These are phyloP conservation scores for Kryptolebias ocellatus DNA, from an alignment of 2,797 vertebrate genomes.

Conservation along the genomic window DNA sequence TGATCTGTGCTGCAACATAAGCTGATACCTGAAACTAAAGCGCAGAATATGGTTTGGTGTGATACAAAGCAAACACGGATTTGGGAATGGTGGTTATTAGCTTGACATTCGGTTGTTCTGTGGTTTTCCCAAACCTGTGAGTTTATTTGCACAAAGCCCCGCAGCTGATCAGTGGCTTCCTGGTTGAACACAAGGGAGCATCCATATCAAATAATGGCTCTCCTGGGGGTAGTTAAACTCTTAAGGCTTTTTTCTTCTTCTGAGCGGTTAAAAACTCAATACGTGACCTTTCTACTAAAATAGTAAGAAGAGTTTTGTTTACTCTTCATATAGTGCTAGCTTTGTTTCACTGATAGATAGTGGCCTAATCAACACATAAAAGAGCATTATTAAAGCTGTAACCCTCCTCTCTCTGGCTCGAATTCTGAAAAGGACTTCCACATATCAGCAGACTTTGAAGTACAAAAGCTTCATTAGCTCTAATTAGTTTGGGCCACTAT, in stretches of 20 bases:
- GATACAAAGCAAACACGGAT: conserved; percentile 22
- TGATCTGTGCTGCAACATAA: not conserved
- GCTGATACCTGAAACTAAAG: not conserved
- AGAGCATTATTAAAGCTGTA: conserved; percentile 48
- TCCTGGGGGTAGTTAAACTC: conserved; percentile 36
- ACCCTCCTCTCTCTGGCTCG: conserved; percentile 28
- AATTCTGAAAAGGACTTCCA: conserved; percentile 54
- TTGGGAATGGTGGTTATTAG: conserved; percentile 34
- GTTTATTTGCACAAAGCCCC: conserved; percentile 60
- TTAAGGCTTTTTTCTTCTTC: conserved; percentile 4
- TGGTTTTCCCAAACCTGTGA: conserved; percentile 37
- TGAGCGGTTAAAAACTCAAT: not conserved
- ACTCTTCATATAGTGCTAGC: conserved; percentile 12
- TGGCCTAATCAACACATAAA: conserved; percentile 26
- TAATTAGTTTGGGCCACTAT: conserved; percentile 67
- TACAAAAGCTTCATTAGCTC: conserved; percentile 71
- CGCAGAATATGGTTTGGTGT: conserved; percentile 9
- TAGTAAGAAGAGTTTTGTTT: not conserved
- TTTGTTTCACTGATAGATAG: conserved; percentile 45
- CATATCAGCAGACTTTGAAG: conserved; percentile 71
- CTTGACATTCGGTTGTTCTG: conserved; percentile 18
- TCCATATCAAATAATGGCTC: conserved; percentile 50
- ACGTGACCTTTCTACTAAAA: not conserved
- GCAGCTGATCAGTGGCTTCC: conserved; percentile 56
- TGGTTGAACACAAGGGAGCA: conserved; percentile 51